These are phyloP conservation scores for Myiothlypis chrysogaster DNA, from an alignment of 2,797 vertebrate species.

Conservation along the genomic window DNA sequence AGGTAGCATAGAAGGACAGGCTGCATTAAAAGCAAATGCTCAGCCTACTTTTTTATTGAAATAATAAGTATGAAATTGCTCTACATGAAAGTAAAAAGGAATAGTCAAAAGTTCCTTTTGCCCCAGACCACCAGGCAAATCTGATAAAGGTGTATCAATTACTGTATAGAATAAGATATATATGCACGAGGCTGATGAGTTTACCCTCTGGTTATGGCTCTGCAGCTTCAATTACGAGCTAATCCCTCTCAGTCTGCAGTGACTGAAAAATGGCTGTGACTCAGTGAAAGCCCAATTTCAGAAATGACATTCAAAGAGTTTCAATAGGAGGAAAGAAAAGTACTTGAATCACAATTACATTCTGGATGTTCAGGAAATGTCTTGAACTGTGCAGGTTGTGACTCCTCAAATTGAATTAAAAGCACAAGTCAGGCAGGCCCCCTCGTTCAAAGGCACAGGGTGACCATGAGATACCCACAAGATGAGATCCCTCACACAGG, in stretches of 20 bases:
- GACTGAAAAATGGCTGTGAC: not conserved
- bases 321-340: not conserved
- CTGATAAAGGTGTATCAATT: not conserved
- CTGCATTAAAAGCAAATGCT: not conserved
- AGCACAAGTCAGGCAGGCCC: not conserved
- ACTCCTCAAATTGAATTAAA: not conserved
- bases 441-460: fast-evolving
- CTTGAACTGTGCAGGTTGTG: not conserved
- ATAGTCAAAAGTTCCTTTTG: not conserved
- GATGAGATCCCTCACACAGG: not conserved
- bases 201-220: not conserved
- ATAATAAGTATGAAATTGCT: not conserved
- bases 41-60: not conserved
- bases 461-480: not conserved
- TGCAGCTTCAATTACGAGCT: not conserved
- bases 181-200: not conserved
- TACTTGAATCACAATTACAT: not conserved
- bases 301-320: not conserved
- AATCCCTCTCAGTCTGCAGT: not conserved
- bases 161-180: not conserved
- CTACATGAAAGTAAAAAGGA: not conserved
- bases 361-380: not conserved
- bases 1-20: not conserved
- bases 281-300: not conserved
- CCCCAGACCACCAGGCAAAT: not conserved